Conservation (phyloP, 2,113 vertebrate genomes). For the Stigmatopora nigra region DNA sequence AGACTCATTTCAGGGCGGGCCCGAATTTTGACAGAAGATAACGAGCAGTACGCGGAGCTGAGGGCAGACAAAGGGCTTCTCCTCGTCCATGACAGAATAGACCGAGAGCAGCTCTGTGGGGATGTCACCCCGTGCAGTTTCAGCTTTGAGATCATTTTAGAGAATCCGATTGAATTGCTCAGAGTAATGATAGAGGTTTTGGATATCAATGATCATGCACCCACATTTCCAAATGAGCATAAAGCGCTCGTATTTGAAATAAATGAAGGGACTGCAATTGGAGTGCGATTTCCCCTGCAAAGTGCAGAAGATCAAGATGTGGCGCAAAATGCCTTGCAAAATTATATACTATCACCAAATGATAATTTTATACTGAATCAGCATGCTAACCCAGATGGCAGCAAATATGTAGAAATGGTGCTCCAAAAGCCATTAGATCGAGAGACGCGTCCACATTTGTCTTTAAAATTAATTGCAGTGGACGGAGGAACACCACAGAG, state of each 20-base stretch:
- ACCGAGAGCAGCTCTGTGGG: slow-evolving; percentile 57
- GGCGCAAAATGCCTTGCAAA: slow-evolving; percentile 55
- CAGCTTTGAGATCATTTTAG: slow-evolving; percentile 56
- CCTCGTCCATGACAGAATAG: slow-evolving; percentile 51
- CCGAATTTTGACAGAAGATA: slow-evolving; percentile 31
- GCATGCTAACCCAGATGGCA: slow-evolving; percentile 56
- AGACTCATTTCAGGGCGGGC: slow-evolving; percentile 29
- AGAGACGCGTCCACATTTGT: slow-evolving; percentile 47
- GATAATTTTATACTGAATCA: slow-evolving; percentile 59
- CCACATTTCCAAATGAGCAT: slow-evolving; percentile 16
- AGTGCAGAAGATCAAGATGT: slow-evolving; percentile 66
- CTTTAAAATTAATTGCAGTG: slow-evolving; percentile 60
- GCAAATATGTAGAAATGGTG: slow-evolving; percentile 64
- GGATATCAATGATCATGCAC: slow-evolving; percentile 56
- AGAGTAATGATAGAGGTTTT: slow-evolving; percentile 43
- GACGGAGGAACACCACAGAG: slow-evolving; percentile 67
- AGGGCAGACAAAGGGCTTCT: slow-evolving; percentile 52
- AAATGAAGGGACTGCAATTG: slow-evolving; percentile 31
- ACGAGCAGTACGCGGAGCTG: slow-evolving; percentile 43
- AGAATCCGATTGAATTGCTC: slow-evolving; percentile 57
- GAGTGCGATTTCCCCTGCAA: slow-evolving; percentile 19
- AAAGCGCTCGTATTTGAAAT: slow-evolving; percentile 39
- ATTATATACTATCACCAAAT: slow-evolving; percentile 59
- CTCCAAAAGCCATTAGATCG: slow-evolving; percentile 63
- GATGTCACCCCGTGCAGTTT: slow-evolving; percentile 52